A percentile compares a stretch with the other conserved stretches of the same genome.
phyloP scores from a whole-genome alignment of 2,797 vertebrate genomes.

The Tamandua tetradactyla region DNA sequence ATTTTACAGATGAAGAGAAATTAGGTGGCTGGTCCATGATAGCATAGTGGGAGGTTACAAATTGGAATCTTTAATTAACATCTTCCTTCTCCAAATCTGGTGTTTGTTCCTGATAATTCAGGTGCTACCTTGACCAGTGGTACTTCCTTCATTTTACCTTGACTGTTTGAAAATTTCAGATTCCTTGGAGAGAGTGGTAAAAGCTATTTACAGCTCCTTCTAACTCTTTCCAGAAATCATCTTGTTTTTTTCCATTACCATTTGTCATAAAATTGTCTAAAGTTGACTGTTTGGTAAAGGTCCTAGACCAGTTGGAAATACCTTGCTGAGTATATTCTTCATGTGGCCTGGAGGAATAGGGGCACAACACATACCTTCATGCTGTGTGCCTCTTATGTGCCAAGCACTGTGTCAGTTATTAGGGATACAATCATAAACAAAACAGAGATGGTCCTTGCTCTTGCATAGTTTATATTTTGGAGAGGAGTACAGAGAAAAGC shows the following conservation, averaged over 20 bases:
- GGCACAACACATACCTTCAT: not conserved
- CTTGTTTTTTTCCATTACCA: not conserved
- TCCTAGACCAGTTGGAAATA: not conserved
- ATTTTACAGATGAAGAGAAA: not conserved
- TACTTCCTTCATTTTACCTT: conserved; percentile 19
- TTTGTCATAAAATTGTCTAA: not conserved
- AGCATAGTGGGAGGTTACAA: not conserved
- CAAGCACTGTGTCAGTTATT: not conserved
- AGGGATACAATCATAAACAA: not conserved
- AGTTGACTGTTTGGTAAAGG: not conserved
- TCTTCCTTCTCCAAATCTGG: conserved; percentile 5
- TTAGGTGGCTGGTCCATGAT: not conserved
- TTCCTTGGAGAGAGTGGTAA: not conserved
- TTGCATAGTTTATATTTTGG: not conserved
- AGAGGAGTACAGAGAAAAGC: conserved; percentile 8
- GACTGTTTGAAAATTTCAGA: not conserved
- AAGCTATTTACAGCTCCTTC: not conserved
- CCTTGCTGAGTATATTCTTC: not conserved
- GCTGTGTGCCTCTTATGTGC: too few species aligned
- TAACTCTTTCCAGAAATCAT: not conserved
- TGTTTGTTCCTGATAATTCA: not conserved
- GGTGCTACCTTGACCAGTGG: not conserved
- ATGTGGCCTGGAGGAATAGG: not conserved
- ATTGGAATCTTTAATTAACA: not conserved
- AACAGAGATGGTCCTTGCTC: not conserved